Evolutionary conservation across 2,888 invertebrate genomes (phyloP), one percentile per base, ranked within the genome.

Genomic region (Agonum fuliginosum): DNA sequence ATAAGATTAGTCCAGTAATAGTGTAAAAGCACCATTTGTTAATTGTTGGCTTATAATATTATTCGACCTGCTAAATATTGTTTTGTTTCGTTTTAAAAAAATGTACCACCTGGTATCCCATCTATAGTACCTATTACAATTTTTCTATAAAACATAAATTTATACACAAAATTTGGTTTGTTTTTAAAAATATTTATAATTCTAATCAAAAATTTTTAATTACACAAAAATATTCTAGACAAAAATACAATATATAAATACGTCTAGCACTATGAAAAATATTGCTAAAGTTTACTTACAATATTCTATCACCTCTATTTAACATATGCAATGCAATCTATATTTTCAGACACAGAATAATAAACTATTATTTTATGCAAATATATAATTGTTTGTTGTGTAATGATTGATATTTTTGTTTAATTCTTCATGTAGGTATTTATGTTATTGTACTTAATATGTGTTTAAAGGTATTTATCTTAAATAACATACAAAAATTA

Each of bases 91-190:
- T 41, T 62, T 19, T 22, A 54, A 54, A 12, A 17, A 34, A 10
- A 54, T 48, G 6, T 54, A 34, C 46, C 46, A 27, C 24, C 10
- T 30, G 73, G 73, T 73, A 73, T 73, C 41, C 5, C n/a, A 43
- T 73, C 62, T 73, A 73, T 73, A 73, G 73, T 73, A n/a, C n/a
- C n/a, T n/a, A 73, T 73, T 62, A 73, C 14, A 46, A 46, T 70
- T 67, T 43, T 24, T 46, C 46, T 43, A 43, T 27, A 24, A 27
- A 17, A 70, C 69, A 43, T 27, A 24, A 27, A 17, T 14, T 46
- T 12, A 6, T 62, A 58, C 54, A 62, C 12, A 62, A 17, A 19
- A 54, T 51, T 54, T 19, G 12, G 37, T 65, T 14, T 37, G 37
- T 2, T 41, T 72, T 34, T 72, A 72, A 54, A 12, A 22, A 19